These are phyloP conservation scores for Onthophagus taurus DNA, from an alignment of 1,140 invertebrate genomes.

Conservation along the genomic window DNA sequence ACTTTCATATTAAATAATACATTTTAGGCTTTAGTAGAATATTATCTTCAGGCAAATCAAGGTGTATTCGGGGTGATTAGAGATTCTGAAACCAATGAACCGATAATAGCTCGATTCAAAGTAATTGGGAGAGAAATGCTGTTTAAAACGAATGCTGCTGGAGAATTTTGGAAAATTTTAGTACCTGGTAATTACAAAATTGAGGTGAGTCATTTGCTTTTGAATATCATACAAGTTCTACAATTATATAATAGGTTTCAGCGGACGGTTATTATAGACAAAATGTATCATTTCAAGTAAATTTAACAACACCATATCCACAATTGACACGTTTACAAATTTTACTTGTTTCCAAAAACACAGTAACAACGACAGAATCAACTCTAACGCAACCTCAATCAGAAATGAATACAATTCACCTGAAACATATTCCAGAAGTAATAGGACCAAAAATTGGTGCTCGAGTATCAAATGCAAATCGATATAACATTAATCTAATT, in stretches of 20 bases:
- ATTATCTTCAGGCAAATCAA: slow-evolving; percentile 30
- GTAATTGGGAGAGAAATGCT: slow-evolving; percentile 38
- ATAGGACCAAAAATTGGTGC: too few relatives aligned
- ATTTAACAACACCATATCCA: too few relatives aligned
- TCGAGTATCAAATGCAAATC: too few relatives aligned
- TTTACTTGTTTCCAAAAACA: too few relatives aligned
- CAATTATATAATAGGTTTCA: background rate
- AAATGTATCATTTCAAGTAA: background rate
- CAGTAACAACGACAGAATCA: too few relatives aligned
- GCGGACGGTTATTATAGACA: slow-evolving; percentile 1
- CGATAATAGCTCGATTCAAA: slow-evolving; percentile 37
- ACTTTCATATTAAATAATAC: background rate
- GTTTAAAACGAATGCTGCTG: slow-evolving; percentile 24
- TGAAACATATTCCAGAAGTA: too few relatives aligned
- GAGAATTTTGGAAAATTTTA: slow-evolving; percentile 35
- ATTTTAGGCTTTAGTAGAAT: slow-evolving; percentile 35
- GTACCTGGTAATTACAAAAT: slow-evolving; percentile 32
- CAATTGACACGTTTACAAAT: too few relatives aligned
- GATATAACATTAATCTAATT: too few relatives aligned
- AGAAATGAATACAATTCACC: too few relatives aligned
- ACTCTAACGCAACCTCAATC: too few relatives aligned
- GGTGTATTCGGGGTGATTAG: slow-evolving; percentile 42
- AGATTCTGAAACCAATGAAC: slow-evolving; percentile 33
- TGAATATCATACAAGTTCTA: background rate
- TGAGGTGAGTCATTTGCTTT: slow-evolving; percentile 21